Evolutionary conservation across 2,113 vertebrate genomes (phyloP), one percentile per base, ranked within the genome.

Genomic region (Epinephelus moara): DNA sequence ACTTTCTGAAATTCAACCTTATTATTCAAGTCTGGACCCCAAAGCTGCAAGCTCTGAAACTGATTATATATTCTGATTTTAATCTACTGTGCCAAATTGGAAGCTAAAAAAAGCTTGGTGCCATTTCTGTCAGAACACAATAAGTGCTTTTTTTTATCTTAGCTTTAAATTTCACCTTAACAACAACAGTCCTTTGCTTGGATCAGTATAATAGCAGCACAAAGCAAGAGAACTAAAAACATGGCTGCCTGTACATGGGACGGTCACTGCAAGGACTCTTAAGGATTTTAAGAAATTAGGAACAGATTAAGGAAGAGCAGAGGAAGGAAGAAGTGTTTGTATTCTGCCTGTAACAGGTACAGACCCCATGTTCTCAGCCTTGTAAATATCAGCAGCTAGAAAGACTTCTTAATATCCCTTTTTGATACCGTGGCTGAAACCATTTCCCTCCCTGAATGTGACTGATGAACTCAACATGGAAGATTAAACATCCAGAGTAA

Each of bases 371-470:
- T 17, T 49, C 55, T 27, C 50, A 71, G 11, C 60, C 70, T 14
- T 45, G 73, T 37, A 57, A 37, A 59, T 37, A 59, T 68, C 55
- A 76, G 23, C 66, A 68, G 47, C 18, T 68, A 68, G 9, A 68
- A 52, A 63, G n/a, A 17, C 12, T 70, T 55, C 33, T 37, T 37
- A 78, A 60, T 15, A 62, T 92, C 89, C 91, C 89, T 90, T 91
- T 91, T 90, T 91, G 85, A 88, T 90, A 40, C 77, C 30, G n/a
- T 40, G 85, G 85, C 89, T 85, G 53, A 80, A 82, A 74, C 30
- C 23, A 11, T 27, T 37, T 79, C 30, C 70, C 52, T 88, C 80
- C 85, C 85, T 80, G 78, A 83, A 78, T 63, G 50, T 13, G 60
- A 82, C 49, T 72, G n/a, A 50, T 25, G 1, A 61, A 73, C 15